These are phyloP conservation scores for Daubentonia madagascariensis DNA, from an alignment of 2,113 vertebrate genomes.

Conservation along the genomic window DNA sequence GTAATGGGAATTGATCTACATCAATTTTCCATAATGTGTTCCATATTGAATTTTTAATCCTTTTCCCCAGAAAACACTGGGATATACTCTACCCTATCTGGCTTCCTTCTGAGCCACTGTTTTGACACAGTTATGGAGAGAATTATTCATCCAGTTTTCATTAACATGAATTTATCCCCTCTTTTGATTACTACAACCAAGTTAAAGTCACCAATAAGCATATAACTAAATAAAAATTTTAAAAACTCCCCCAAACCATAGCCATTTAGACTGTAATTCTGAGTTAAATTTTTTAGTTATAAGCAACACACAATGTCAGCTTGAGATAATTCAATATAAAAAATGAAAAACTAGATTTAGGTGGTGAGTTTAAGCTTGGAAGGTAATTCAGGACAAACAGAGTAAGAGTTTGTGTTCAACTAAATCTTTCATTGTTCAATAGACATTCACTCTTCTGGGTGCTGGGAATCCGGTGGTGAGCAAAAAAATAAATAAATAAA, in stretches of 20 bases:
- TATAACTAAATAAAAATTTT: not conserved
- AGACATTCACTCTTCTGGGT: not conserved
- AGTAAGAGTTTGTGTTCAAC: not conserved
- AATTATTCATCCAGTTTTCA: constrained; percentile 32
- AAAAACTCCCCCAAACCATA: not conserved
- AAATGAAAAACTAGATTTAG: not conserved
- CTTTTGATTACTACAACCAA: constrained; percentile 53
- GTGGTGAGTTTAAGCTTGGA: not conserved
- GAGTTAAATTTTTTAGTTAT: not conserved
- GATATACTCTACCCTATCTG: constrained; percentile 23
- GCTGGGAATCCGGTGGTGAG: not conserved
- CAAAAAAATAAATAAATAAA: not conserved
- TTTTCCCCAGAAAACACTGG: not conserved
- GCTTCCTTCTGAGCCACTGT: constrained; percentile 21
- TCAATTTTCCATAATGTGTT: not conserved
- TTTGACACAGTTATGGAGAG: constrained; percentile 45
- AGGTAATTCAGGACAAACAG: not conserved
- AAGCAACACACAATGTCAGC: not conserved
- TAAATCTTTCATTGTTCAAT: not conserved
- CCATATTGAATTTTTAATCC: not conserved
- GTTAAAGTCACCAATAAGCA: not conserved
- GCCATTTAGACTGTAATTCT: not conserved
- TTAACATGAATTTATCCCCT: constrained; percentile 11
- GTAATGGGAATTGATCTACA: constrained; percentile 9
- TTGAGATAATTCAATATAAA: not conserved